Base-by-base conservation (phyloP, 2,113 vertebrate genomes). In the Eurypyga helias region DNA sequence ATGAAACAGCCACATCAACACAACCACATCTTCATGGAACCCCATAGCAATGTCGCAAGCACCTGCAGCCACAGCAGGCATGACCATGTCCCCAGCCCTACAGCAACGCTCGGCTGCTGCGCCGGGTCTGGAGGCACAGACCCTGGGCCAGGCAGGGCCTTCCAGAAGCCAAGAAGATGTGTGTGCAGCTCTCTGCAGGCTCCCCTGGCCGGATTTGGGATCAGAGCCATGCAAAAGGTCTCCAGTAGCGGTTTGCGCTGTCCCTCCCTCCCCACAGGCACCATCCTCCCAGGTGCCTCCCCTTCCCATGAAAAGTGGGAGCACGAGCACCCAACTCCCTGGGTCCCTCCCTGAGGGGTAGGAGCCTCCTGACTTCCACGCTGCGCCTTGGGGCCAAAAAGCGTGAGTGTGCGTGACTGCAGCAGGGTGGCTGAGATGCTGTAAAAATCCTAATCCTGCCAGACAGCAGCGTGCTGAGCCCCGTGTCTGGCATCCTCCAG, bases 41-140 rank as follows among this genome's bases (percentile, higher is more conserved):
- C 45, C n/a, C 28, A 16, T 0, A 17, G 54, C 33, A 38, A 9
- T 6, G 33, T 19, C 10, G 3, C 48, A 65, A 71, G 29, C n/a
- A 51, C 41, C 71, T 52, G 60, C 31, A 64, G 84, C 25, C 16
- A 10, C 54, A 13, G 34, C 1, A 2, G 55, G 16, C 65, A 58
- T 2, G 13, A 51, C 36, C 10, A 1, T 1, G 13, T 20, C 23
- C 21, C 45, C 15, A 4, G 16, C 13, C 71, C 41, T 17, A 17
- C 41, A 5, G 13, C 3, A 46, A 36, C 7, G 4, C 64, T 46
- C 1, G 0, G 24, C 31, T 83, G 38, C 65, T 0, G 3, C 1
- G 1, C 45, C 23, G 45, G 26, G 5, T 25, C 33, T 49, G 41
- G 64, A 19, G 49, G 20, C 33, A 10, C 26, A 54, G 57, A 31